Evolutionary conservation across 2,888 invertebrate species (phyloP), one percentile per base, ranked within the genome.

Genomic region (Antheraea assamensis): DNA sequence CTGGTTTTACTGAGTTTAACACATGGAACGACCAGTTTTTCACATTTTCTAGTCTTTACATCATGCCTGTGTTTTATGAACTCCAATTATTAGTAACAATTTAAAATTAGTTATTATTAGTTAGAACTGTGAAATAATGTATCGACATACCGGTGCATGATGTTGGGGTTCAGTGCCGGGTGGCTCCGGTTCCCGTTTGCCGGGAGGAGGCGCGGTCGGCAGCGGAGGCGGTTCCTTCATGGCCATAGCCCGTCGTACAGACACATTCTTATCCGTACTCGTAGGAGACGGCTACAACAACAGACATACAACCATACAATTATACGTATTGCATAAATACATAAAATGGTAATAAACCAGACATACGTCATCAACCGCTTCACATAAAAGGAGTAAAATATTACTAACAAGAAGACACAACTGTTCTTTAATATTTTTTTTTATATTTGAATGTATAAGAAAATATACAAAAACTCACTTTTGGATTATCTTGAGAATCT

Each of bases 181-280:
- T 58, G 95, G 95, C 75, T 95, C 95, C n/a, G 95, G 95, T 82
- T 95, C 95, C 74, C 92, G 89, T 77, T 93, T 94, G 76, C 88
- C 84, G 17, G 95, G 95, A 75, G 95, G 95, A 76, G 95, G 95
- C 71, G 95, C 93, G 27, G 93, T 84, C 3, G 95, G 95, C 75
- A 95, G 92, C 82, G 95, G 94, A 66, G 95, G 95, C n/a, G 95
- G 95, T 85, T 96, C 96, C 85, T 96, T 96, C 94, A 96, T 91
- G 0, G 96, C 95, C 96, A 96, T 96, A 27, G 95, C 95, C 76
- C 96, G 95, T 0, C 96, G 94, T 42, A 96, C 95, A 58, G 95
- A 96, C 80, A 95, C 92, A 80, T 92, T 95, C 84, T 96, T 96
- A 76, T 96, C 96, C n/a, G 92, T 91, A 2, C 81, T 82, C 31